These are phyloP conservation scores for Nasonia longicornis DNA, from an alignment of 1,140 invertebrate species.

Conservation along the genomic window DNA sequence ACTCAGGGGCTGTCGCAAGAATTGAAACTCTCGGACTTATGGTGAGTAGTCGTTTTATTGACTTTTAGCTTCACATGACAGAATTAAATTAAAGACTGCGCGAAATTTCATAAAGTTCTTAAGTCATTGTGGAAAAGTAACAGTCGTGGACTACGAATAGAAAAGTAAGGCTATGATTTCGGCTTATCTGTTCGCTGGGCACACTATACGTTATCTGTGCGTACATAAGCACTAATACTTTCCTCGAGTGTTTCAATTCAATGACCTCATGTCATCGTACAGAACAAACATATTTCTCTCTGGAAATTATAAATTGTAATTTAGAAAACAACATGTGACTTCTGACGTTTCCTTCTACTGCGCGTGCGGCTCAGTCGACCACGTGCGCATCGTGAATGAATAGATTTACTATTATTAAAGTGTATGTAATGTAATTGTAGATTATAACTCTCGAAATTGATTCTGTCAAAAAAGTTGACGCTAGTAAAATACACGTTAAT, in stretches of 20 bases:
- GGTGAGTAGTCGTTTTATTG: constrained; percentile 7
- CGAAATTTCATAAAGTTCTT: not conserved
- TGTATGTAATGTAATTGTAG: no score
- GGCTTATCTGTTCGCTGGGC: not conserved
- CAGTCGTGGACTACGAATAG: not conserved
- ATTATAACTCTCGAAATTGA: no score
- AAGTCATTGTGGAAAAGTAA: not conserved
- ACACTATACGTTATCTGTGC: not conserved
- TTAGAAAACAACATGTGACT: not conserved
- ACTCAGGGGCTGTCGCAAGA: not conserved
- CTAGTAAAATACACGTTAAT: no score
- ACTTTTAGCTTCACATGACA: not conserved
- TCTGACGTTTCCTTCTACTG: not conserved
- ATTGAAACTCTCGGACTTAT: constrained; percentile 7
- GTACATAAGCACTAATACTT: not conserved
- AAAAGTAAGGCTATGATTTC: constrained; percentile 3
- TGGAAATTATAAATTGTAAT: not conserved
- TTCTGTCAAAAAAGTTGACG: no score
- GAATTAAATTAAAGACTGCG: not conserved
- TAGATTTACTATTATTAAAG: no score
- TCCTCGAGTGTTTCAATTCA: not conserved
- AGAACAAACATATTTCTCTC: not conserved
- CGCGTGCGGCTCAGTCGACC: no score
- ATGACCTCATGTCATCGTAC: not conserved
- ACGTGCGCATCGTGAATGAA: no score